phyloP scores from a whole-genome alignment of 2,797 vertebrate genomes.

The Acanthurus tractus region DNA sequence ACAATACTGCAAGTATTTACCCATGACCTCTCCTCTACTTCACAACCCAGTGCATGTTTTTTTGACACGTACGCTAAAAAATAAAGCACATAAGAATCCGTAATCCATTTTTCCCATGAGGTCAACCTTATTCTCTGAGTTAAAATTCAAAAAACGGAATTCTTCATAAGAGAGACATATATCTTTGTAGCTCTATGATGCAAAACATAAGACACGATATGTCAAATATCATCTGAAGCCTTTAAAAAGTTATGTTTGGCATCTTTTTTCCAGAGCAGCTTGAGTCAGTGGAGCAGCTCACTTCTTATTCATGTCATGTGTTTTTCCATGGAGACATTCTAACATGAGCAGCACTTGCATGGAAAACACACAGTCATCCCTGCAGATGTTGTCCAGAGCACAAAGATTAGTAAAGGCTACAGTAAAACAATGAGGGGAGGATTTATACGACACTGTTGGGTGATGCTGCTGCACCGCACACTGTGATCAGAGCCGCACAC shows the following conservation, averaged over 20 bases:
- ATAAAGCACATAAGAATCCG: conserved; percentile 5
- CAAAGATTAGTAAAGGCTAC: conserved; percentile 54
- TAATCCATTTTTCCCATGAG: conserved; percentile 15
- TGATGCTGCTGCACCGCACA: conserved; percentile 61
- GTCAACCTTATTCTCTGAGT: not conserved
- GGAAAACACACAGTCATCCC: conserved; percentile 59
- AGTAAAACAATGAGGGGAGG: conserved; percentile 63
- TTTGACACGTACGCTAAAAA: conserved; percentile 44
- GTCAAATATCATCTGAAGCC: not conserved
- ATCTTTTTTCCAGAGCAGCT: conserved; percentile 42
- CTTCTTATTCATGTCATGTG: conserved; percentile 63
- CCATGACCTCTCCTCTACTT: conserved; percentile 79
- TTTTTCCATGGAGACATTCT: conserved; percentile 57
- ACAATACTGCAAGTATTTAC: conserved; percentile 75
- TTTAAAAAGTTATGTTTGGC: conserved; percentile 26
- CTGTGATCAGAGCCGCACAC: conserved; percentile 60
- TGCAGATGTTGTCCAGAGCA: conserved; percentile 67
- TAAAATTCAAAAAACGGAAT: not conserved
- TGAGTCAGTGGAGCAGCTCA: conserved; percentile 49
- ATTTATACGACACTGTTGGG: conserved; percentile 51
- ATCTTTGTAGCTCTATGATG: not conserved
- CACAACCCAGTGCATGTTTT: conserved; percentile 48
- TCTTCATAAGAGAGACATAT: not conserved
- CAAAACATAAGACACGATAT: not conserved
- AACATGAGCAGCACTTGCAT: conserved; percentile 38